phyloP scores from a whole-genome alignment of 1,140 invertebrate genomes.

The Megalonaias nervosa region DNA sequence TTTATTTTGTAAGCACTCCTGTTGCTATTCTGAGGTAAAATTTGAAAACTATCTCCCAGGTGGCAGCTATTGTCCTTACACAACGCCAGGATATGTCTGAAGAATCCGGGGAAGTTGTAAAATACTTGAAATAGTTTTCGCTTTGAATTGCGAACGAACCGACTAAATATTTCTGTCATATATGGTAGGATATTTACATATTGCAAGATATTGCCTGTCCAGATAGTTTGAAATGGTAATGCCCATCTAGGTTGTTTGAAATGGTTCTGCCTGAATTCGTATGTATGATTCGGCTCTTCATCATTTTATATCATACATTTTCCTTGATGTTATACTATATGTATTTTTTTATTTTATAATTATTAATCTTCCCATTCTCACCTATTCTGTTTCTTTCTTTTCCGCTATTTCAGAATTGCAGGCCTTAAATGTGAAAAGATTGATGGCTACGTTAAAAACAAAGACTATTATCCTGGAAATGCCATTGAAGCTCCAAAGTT shows the following conservation, averaged over 20 bases:
- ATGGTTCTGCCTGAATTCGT: no score
- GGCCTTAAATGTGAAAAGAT: slow-evolving; percentile 60
- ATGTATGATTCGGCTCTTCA: background rate
- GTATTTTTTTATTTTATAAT: no score
- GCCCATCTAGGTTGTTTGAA: no score
- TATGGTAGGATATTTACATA: background rate
- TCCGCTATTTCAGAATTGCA: slow-evolving; percentile 39
- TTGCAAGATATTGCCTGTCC: background rate
- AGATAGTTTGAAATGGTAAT: background rate
- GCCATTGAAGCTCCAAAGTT: slow-evolving; percentile 45
- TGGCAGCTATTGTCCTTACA: no score
- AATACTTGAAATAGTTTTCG: no score
- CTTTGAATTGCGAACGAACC: no score
- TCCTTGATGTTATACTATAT: background rate
- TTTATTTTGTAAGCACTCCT: no score
- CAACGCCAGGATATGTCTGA: no score
- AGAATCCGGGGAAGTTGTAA: no score
- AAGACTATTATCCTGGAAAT: slow-evolving; percentile 57
- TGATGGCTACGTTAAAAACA: slow-evolving; percentile 57
- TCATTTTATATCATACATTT: background rate
- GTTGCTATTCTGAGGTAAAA: no score
- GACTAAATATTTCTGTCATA: no score
- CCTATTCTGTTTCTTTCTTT: slow-evolving; percentile 7
- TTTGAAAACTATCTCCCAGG: no score
- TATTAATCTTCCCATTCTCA: background rate